Evolutionary conservation across 2,888 invertebrate species (phyloP).

Genomic region (Rhagophthalmus giganteus): DNA sequence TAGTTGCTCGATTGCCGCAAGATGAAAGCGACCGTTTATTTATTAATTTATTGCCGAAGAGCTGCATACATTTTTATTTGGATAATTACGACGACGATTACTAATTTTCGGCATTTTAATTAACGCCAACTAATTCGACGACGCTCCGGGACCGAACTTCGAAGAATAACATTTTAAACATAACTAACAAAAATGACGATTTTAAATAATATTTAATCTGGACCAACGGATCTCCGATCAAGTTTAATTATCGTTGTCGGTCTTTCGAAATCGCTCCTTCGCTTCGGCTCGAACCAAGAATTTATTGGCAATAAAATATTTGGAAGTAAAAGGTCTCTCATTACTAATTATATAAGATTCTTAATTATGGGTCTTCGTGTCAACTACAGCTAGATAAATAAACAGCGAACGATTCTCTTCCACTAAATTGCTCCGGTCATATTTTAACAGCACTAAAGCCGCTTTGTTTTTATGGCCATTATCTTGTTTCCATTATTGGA

Average conservation of each 20-base stretch:
- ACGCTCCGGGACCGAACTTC: too few relatives aligned
- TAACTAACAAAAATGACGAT: too few relatives aligned
- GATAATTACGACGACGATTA: neutral
- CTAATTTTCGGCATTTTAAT: neutral
- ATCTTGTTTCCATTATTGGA: slow-evolving; percentile 50
- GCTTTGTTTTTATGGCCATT: slow-evolving; percentile 50
- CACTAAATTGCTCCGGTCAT: slow-evolving; percentile 44
- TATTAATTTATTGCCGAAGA: slow-evolving; percentile 10
- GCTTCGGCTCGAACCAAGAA: slow-evolving; percentile 11
- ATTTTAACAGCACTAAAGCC: slow-evolving; percentile 46
- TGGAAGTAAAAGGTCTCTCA: slow-evolving; percentile 34
- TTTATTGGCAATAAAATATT: slow-evolving; percentile 33
- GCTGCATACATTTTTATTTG: slow-evolving; percentile 9
- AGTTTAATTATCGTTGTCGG: slow-evolving; percentile 19
- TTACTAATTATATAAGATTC: slow-evolving; percentile 37
- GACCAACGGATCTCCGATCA: too few relatives aligned
- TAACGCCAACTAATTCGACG: too few relatives aligned
- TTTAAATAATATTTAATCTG: too few relatives aligned
- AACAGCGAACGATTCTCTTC: slow-evolving; percentile 46
- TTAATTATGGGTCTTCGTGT: slow-evolving; percentile 35
- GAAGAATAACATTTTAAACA: too few relatives aligned
- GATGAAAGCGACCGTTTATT: slow-evolving; percentile 13
- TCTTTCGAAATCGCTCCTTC: slow-evolving; percentile 12
- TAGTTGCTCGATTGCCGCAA: slow-evolving; percentile 14
- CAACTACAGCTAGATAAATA: slow-evolving; percentile 40